These are phyloP conservation scores for Nephila pilipes DNA, from an alignment of 1,140 invertebrate species.

Conservation along the genomic window DNA sequence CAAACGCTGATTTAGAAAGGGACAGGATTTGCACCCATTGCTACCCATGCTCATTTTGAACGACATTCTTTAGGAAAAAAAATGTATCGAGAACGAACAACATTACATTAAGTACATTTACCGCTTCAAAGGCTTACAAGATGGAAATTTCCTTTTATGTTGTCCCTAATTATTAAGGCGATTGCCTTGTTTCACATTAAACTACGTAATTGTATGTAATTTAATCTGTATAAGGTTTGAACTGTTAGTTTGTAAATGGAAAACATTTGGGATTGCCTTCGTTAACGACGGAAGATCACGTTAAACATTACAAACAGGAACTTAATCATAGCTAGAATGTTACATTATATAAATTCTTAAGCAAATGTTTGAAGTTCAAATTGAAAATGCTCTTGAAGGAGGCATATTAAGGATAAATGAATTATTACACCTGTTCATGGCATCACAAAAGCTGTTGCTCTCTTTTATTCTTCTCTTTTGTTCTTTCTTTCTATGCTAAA, in stretches of 20 bases:
- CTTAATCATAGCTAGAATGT: too few relatives aligned
- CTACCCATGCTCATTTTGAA: conserved; percentile 37
- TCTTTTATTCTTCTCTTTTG: too few relatives aligned
- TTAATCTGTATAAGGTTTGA: background rate
- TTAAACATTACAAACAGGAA: too few relatives aligned
- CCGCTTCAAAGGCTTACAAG: conserved; percentile 21
- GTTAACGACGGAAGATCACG: too few relatives aligned
- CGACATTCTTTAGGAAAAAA: background rate
- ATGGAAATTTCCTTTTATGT: conserved; percentile 43
- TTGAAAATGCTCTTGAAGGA: too few relatives aligned
- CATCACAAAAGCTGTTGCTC: too few relatives aligned
- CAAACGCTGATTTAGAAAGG: conserved; percentile 54
- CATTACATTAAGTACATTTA: conserved; percentile 35
- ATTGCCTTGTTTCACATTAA: background rate
- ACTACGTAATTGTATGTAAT: background rate
- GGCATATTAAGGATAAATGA: too few relatives aligned
- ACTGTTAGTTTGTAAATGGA: background rate
- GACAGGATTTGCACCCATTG: conserved; percentile 17
- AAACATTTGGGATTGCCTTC: background rate
- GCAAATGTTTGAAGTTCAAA: too few relatives aligned
- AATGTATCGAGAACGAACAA: conserved; percentile 32
- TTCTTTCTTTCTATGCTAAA: too few relatives aligned
- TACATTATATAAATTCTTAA: too few relatives aligned
- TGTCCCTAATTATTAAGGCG: conserved; percentile 39
- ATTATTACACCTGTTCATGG: too few relatives aligned